phyloP scores from a whole-genome alignment of 2,797 vertebrate species.

The Gorsachius magnificus region DNA sequence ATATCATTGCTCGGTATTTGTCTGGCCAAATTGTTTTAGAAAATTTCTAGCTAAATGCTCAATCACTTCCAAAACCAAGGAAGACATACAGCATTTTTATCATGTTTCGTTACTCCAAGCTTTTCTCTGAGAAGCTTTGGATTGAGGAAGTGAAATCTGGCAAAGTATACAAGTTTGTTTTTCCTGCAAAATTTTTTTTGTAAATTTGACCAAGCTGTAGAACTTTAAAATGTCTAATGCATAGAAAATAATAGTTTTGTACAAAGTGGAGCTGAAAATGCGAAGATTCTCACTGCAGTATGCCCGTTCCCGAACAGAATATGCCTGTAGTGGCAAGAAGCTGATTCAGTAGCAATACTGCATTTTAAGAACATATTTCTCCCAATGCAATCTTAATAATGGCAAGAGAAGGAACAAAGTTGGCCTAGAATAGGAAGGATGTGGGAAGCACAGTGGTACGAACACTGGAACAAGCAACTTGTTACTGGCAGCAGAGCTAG shows the following conservation, averaged over 20 bases:
- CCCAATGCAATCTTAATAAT: background rate
- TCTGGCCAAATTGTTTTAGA: background rate
- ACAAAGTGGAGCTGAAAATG: background rate
- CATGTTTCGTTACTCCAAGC: background rate
- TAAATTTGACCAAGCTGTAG: background rate
- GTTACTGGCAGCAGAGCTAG: background rate
- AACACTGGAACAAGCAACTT: background rate
- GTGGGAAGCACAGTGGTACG: background rate
- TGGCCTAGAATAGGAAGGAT: background rate
- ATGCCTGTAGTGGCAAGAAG: background rate
- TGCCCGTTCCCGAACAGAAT: background rate
- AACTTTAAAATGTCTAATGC: background rate
- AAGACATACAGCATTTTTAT: background rate
- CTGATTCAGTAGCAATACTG: background rate
- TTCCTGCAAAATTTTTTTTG: background rate
- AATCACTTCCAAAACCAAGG: background rate
- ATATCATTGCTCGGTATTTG: background rate
- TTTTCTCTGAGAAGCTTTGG: background rate
- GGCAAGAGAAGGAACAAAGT: background rate
- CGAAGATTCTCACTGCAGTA: background rate
- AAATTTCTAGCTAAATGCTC: background rate
- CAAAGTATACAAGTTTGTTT: rapidly evolving
- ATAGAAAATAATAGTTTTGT: background rate
- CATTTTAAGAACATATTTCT: background rate
- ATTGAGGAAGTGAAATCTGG: background rate